phyloP scores from a whole-genome alignment of 2,888 invertebrate genomes.

The Bembecia ichneumoniformis region DNA sequence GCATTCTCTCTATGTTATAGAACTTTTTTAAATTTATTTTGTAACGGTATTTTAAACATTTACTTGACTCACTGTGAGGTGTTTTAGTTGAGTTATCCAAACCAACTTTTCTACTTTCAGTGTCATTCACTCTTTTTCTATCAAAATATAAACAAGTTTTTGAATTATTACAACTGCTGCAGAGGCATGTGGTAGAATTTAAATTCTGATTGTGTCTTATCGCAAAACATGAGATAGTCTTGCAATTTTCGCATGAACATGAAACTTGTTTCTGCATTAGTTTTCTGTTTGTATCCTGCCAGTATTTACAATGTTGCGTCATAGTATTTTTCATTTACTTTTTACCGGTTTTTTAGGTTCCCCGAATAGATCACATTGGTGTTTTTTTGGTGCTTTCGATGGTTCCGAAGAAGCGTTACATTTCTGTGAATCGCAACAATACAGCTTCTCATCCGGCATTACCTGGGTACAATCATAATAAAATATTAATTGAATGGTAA shows the following conservation, averaged over 20 bases:
- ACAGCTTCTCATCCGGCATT: too few species aligned
- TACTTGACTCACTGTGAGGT: too few species aligned
- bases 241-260: slow-evolving; percentile 37
- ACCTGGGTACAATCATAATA: too few species aligned
- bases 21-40: too few species aligned
- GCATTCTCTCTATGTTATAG: too few species aligned
- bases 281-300: neutral
- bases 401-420: neutral
- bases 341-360: slow-evolving; percentile 5
- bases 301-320: neutral
- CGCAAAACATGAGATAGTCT: slow-evolving; percentile 24
- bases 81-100: too few species aligned
- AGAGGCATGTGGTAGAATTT: slow-evolving; percentile 10
- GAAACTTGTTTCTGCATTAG: neutral
- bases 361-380: slow-evolving; percentile 11
- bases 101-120: too few species aligned
- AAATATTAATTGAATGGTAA: too few species aligned
- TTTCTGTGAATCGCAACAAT: too few species aligned
- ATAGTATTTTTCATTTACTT: too few species aligned
- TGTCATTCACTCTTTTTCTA: too few species aligned
- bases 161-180: slow-evolving; percentile 12
- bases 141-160: slow-evolving; percentile 15
- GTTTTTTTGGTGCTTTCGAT: slow-evolving; percentile 15
- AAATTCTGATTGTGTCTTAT: slow-evolving; percentile 14
- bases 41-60: neutral